Conservation (phyloP, 2,797 vertebrate species). For the Neomorphus geoffroyi region DNA sequence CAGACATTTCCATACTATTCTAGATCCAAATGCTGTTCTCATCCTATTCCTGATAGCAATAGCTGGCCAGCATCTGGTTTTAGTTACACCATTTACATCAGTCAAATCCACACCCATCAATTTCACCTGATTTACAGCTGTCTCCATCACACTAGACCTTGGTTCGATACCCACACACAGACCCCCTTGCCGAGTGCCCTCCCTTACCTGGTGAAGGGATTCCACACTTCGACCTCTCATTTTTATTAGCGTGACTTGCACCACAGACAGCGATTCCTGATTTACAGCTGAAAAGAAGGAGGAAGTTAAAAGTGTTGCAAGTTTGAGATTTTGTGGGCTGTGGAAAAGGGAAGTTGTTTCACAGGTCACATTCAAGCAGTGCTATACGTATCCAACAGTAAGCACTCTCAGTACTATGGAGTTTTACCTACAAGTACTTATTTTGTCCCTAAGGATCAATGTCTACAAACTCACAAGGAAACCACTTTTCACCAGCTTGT, state of each 20-base stretch:
- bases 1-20: not conserved
- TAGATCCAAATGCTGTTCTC: not conserved
- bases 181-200: not conserved
- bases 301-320: not conserved
- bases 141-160: not conserved
- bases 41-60: not conserved
- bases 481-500: not conserved
- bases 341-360: not conserved
- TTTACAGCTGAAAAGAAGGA: constrained; percentile 27
- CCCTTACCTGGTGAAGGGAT: constrained; percentile 77
- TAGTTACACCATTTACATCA: not conserved
- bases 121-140: not conserved
- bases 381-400: not conserved
- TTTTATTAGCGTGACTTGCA: constrained; percentile 51
- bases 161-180: not conserved
- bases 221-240: constrained; percentile 67
- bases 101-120: not conserved
- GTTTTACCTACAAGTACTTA: not conserved
- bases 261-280: not conserved
- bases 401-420: not conserved
- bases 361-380: not conserved
- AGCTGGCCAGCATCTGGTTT: not conserved
- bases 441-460: not conserved
- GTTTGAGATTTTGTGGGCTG: not conserved
- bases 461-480: not conserved